Conservation (phyloP, 2,113 vertebrate species). For the Scomber scombrus region DNA sequence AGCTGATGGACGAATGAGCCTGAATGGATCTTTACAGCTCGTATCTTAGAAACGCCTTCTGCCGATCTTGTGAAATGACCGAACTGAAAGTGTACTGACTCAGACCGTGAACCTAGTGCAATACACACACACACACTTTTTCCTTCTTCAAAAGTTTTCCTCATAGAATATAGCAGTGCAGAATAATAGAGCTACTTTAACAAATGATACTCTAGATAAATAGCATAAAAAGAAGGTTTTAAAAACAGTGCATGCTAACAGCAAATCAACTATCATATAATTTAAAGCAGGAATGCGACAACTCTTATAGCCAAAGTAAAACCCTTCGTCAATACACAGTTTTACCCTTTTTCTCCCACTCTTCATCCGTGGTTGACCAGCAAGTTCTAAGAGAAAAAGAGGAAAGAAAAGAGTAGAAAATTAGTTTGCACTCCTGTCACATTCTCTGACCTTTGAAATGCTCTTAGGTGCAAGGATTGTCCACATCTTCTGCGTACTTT, state of each 20-base stretch:
- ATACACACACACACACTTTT: background rate
- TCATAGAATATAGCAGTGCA: constrained; percentile 54
- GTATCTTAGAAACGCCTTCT: constrained; percentile 10
- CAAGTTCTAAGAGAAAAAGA: constrained; percentile 75
- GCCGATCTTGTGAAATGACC: constrained; percentile 28
- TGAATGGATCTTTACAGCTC: constrained; percentile 39
- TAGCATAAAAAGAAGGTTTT: constrained; percentile 36
- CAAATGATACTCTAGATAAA: constrained; percentile 42
- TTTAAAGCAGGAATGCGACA: constrained; percentile 24
- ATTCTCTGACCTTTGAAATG: constrained; percentile 61
- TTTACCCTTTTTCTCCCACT: constrained; percentile 41
- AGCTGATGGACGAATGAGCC: constrained; percentile 31
- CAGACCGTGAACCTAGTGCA: constrained; percentile 11
- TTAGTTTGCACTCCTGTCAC: constrained; percentile 33
- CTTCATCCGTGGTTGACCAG: constrained; percentile 83
- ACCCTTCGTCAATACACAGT: constrained; percentile 16
- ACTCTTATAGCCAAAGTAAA: constrained; percentile 48
- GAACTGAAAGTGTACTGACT: constrained; percentile 27
- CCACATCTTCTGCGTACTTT: background rate
- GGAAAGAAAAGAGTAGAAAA: background rate
- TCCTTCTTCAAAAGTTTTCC: constrained; percentile 17
- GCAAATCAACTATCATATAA: constrained; percentile 51
- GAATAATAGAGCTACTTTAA: constrained; percentile 37
- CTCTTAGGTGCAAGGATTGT: constrained; percentile 33
- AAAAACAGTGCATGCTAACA: constrained; percentile 63